These are phyloP conservation scores for Malacoraja senta DNA, from an alignment of 2,797 vertebrate genomes.

Conservation along the genomic window DNA sequence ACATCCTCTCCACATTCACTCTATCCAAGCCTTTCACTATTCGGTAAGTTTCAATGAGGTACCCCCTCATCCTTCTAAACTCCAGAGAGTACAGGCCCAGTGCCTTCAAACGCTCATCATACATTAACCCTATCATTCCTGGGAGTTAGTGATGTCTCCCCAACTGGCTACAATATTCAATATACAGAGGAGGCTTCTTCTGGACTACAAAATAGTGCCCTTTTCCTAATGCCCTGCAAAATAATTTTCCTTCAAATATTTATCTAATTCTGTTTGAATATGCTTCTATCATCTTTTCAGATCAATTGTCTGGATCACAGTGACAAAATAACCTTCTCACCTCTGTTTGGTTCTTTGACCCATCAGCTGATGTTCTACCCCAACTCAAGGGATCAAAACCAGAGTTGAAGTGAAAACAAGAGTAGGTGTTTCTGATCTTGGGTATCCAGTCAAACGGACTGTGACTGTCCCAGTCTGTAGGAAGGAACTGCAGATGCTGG, in stretches of 20 bases:
- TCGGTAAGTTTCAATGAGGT: too few species aligned
- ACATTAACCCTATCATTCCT: too few species aligned
- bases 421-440: too few species aligned
- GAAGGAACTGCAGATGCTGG: too few species aligned
- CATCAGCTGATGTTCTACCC: not conserved
- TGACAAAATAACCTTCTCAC: not conserved
- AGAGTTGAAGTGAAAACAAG: not conserved
- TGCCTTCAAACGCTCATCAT: too few species aligned
- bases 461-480: too few species aligned
- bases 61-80: too few species aligned
- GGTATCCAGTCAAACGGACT: too few species aligned
- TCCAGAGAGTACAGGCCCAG: too few species aligned
- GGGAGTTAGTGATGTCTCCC: not conserved
- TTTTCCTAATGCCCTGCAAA: not conserved
- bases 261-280: not conserved
- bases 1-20: too few species aligned
- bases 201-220: not conserved
- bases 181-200: not conserved
- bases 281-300: not conserved
- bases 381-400: not conserved
- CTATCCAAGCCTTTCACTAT: too few species aligned
- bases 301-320: not conserved
- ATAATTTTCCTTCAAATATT: not conserved
- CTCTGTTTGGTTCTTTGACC: not conserved
- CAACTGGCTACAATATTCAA: not conserved